Conservation (phyloP, 2,888 invertebrate species). For the Plagodis dolabraria region DNA sequence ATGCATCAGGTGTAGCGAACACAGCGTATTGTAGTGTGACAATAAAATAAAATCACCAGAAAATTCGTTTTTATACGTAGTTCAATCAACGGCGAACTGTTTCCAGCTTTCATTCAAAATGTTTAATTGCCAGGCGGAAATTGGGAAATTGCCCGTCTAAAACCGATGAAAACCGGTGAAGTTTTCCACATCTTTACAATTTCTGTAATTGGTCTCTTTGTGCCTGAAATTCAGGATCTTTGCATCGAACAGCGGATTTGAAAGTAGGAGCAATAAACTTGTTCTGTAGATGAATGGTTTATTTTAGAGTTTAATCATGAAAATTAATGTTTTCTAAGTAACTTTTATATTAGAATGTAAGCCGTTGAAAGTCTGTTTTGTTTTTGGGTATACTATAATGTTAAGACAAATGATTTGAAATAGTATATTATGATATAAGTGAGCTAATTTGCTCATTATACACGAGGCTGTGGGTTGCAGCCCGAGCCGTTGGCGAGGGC, state of each 20-base stretch:
- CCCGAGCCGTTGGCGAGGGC: no score
- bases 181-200: constrained; percentile 58
- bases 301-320: constrained; percentile 70
- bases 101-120: constrained; percentile 14
- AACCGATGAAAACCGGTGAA: constrained; percentile 55
- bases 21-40: no score
- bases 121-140: constrained; percentile 28
- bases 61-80: no score
- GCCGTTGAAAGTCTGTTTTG: no score
- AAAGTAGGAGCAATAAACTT: constrained; percentile 68
- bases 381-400: no score
- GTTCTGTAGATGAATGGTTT: constrained; percentile 72
- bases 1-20: no score
- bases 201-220: constrained; percentile 72
- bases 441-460: no score
- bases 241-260: constrained; percentile 62
- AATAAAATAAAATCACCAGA: no score
- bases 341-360: not conserved
- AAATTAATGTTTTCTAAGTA: constrained; percentile 31
- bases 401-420: no score
- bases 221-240: constrained; percentile 55
- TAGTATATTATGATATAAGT: no score
- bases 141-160: constrained; percentile 47
- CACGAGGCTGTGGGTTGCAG: no score
- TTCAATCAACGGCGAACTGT: no score